These are phyloP conservation scores for Piscicola geometra DNA, from an alignment of 2,888 invertebrate genomes.

Conservation along the genomic window DNA sequence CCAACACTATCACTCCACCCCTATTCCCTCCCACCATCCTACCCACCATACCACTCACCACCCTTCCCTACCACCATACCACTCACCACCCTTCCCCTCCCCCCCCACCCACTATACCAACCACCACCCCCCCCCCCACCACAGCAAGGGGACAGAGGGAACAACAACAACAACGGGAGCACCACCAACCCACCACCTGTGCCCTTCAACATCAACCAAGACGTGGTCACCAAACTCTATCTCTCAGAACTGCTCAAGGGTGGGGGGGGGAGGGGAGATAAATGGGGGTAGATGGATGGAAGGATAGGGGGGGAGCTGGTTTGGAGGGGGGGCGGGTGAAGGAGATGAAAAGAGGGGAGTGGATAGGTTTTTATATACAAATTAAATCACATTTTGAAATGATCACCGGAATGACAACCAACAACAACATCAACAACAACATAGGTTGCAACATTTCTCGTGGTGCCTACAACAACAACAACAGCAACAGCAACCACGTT, in stretches of 20 bases:
- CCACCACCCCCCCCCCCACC: background rate
- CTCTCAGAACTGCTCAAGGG: background rate
- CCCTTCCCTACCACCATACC: no score
- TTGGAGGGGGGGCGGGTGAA: no score
- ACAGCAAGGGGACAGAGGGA: background rate
- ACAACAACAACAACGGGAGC: background rate
- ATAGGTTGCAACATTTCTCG: no score
- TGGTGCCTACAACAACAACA: background rate
- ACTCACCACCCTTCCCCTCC: no score
- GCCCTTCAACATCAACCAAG: background rate
- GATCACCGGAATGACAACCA: no score
- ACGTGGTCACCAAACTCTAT: background rate
- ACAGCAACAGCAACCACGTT: background rate
- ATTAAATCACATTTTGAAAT: no score
- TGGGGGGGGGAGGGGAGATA: background rate
- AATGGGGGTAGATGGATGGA: constrained; percentile 8
- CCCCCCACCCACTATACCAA: no score
- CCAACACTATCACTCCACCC: background rate
- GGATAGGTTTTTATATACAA: no score
- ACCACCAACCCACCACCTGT: background rate
- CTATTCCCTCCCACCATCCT: background rate
- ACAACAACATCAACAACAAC: no score
- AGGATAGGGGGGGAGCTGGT: background rate
- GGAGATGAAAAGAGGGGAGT: no score
- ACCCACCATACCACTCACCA: background rate